Evolutionary conservation across 2,113 vertebrate genomes (phyloP), one percentile per base, ranked within the genome.

Genomic region (Centrocercus urophasianus): DNA sequence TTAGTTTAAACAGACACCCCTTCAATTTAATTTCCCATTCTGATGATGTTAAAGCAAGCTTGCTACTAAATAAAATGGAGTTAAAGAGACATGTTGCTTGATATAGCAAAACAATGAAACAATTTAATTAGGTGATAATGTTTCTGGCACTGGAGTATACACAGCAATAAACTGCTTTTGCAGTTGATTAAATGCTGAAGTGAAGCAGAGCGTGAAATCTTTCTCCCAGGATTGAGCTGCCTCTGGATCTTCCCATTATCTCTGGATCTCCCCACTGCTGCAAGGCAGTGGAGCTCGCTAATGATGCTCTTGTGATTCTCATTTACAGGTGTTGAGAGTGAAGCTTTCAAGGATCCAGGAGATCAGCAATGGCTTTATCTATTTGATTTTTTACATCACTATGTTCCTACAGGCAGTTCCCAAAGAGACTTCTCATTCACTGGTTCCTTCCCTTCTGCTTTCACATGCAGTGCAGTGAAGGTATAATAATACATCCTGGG

Each of bases 121-220:
- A 96, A 90, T 96, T 96, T 97, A 98, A 98, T 98, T 97, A 98
- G 96, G 85, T 1, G 60, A 89, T 97, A 87, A 95, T 94, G 95
- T 96, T 96, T 89, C 69, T 59, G 43, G 91, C 56, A 63, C 84
- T 80, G 75, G 81, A 86, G 78, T 95, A 88, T 82, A 83, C 50
- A 83, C 85, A 96, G 88, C 91, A 97, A 86, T 96, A 95, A 97
- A 95, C 72, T 90, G 74, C 84, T 89, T 92, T 87, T 91, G 90
- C 18, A 8, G 96, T 95, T 98, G 97, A 97, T 97, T 95, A 97
- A 96, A 94, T 69, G 88, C 65, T 83, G 93, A 72, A 92, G 77
- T 81, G 90, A 96, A 95, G 63, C 83, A 82, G 92, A 97, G 92
- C 89, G 8, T 95, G 83, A 96, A 97, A 90, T 90, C 63, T 65